phyloP scores from a whole-genome alignment of 2,888 invertebrate species.

The Caenorhabditis sinica region DNA sequence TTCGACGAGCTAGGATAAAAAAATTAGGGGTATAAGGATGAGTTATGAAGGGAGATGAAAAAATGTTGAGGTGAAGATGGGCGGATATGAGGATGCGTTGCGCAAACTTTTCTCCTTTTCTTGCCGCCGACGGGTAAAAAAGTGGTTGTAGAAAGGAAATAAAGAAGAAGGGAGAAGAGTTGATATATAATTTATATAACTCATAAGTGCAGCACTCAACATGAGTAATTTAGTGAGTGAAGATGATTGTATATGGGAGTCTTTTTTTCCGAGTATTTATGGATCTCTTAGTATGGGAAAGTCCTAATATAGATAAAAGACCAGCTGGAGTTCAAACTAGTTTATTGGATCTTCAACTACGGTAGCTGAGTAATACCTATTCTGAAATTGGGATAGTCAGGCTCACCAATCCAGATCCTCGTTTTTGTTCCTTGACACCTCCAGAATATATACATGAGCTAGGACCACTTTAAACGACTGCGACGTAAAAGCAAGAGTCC shows the following conservation, averaged over 20 bases:
- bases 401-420: background rate
- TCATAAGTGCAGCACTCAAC: constrained; percentile 64
- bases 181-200: constrained; percentile 65
- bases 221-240: constrained; percentile 51
- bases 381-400: background rate
- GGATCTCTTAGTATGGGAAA: constrained; percentile 12
- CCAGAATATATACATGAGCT: constrained; percentile 5
- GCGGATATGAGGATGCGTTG: constrained; percentile 38
- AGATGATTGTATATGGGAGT: constrained; percentile 28
- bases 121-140: constrained; percentile 13
- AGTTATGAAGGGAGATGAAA: constrained; percentile 38
- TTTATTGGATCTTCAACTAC: no score
- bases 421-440: constrained; percentile 13
- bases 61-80: constrained; percentile 37
- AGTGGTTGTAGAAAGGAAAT: constrained; percentile 46
- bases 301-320: background rate
- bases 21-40: constrained; percentile 19
- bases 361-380: no score
- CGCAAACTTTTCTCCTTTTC: constrained; percentile 24
- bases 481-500: constrained; percentile 7
- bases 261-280: background rate
- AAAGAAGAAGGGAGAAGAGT: constrained; percentile 48
- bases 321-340: background rate
- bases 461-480: background rate
- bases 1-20: constrained; percentile 1